Evolutionary conservation across 1,140 invertebrate genomes (phyloP).

Genomic region (Colletes gigas): DNA sequence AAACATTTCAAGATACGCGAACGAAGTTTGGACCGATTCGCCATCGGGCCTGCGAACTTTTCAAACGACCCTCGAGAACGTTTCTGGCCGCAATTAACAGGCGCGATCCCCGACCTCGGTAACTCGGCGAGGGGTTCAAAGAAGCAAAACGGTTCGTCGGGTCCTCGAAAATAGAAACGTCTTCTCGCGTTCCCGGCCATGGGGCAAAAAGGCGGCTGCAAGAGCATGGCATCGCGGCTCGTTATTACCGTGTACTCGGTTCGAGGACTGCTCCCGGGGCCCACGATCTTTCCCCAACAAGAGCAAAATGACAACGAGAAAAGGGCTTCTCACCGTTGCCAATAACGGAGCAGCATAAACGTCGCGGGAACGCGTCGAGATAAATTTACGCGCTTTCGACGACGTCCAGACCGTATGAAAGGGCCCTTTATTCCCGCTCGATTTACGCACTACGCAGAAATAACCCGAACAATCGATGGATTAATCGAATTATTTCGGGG

Average conservation of each 20-base stretch:
- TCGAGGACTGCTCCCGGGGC: conserved; percentile 1
- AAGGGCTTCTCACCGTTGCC: conserved; percentile 29
- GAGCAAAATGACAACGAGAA: not conserved
- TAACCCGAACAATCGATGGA: conserved; percentile 8
- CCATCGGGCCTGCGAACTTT: no score
- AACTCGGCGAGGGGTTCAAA: not conserved
- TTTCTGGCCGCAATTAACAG: not conserved
- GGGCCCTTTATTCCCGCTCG: not conserved
- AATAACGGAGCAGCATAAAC: conserved; percentile 30
- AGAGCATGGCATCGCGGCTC: conserved; percentile 21
- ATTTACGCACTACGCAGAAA: conserved; percentile 22
- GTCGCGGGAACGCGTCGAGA: conserved; percentile 40
- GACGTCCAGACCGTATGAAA: conserved; percentile 2
- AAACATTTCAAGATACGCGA: no score
- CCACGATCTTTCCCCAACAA: not conserved
- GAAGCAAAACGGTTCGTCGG: not conserved
- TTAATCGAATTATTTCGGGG: conserved; percentile 21
- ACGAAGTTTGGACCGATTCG: no score
- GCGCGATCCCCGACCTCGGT: not conserved
- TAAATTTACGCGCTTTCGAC: conserved; percentile 40
- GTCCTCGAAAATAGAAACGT: conserved; percentile 50
- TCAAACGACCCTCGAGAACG: not conserved
- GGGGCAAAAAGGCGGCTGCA: conserved; percentile 25
- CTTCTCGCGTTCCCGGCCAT: conserved; percentile 2
- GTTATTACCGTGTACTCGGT: conserved; percentile 33